Conservation (phyloP, 2,113 vertebrate species). For the Zapornia atra region DNA sequence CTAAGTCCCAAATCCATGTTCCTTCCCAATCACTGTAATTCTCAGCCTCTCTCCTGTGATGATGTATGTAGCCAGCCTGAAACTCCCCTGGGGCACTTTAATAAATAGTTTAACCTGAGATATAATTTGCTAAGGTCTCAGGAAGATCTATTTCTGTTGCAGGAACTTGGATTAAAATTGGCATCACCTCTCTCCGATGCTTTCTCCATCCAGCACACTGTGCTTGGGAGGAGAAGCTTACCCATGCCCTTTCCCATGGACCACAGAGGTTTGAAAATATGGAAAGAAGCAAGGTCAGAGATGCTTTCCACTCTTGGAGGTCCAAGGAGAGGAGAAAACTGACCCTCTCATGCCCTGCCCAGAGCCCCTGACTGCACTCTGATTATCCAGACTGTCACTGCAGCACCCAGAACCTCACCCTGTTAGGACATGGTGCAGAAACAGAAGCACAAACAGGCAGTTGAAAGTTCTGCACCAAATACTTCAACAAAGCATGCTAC, state of each 20-base stretch:
- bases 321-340: background rate
- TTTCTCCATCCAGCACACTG: background rate
- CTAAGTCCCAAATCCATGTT: background rate
- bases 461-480: background rate
- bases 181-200: background rate
- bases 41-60: conserved; percentile 46
- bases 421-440: background rate
- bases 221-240: background rate
- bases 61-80: conserved; percentile 7
- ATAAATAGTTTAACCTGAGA: conserved; percentile 56
- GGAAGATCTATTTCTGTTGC: background rate
- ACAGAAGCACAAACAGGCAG: background rate
- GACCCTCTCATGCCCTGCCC: background rate
- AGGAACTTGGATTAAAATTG: background rate
- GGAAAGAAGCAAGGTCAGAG: background rate
- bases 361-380: no score
- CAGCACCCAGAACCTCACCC: background rate
- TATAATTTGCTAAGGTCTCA: conserved; percentile 55
- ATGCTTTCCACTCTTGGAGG: background rate
- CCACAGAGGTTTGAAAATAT: background rate
- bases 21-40: conserved; percentile 71
- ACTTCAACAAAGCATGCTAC: background rate
- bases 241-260: background rate
- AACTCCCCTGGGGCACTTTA: conserved; percentile 46
- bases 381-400: background rate